Percentiles rank a stretch among this genome's conserved stretches.
Conservation (phyloP, 2,797 vertebrate genomes). For the Anomalospiza imberbis region DNA sequence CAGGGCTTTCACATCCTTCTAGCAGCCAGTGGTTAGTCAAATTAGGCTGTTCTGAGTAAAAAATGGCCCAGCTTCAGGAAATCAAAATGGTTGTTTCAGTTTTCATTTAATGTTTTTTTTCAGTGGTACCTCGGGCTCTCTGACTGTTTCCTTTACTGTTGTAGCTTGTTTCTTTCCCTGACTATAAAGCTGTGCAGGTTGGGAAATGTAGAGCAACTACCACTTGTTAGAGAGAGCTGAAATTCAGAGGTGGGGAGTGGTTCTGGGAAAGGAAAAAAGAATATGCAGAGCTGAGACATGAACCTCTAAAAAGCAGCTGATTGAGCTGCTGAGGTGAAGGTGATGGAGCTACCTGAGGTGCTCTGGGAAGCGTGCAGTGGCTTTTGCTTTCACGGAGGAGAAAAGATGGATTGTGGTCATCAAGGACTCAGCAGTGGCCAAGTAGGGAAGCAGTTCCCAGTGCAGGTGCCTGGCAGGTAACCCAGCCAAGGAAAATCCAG, state of each 20-base stretch:
- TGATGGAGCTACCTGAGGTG: background rate
- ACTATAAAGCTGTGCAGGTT: background rate
- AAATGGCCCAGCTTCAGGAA: background rate
- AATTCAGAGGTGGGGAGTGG: background rate
- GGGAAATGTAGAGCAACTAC: background rate
- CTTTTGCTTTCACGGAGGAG: background rate
- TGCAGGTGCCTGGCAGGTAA: background rate
- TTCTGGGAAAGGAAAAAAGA: background rate
- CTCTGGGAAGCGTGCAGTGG: background rate
- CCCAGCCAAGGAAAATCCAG: background rate
- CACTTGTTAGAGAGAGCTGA: background rate
- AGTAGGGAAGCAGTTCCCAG: background rate
- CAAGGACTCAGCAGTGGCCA: accelerated
- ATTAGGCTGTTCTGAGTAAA: background rate
- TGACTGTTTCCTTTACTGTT: background rate
- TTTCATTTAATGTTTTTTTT: background rate
- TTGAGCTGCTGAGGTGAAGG: background rate
- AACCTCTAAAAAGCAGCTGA: background rate
- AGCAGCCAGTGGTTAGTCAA: background rate
- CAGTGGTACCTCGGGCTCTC: background rate
- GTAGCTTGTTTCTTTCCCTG: background rate
- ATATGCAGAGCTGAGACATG: background rate
- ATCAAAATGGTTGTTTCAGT: background rate
- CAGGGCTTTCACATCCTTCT: background rate
- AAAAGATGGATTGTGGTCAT: background rate